Evolutionary conservation across 2,888 invertebrate genomes (phyloP), one percentile per base, ranked within the genome.

Genomic region (Stenotaenia linearis): DNA sequence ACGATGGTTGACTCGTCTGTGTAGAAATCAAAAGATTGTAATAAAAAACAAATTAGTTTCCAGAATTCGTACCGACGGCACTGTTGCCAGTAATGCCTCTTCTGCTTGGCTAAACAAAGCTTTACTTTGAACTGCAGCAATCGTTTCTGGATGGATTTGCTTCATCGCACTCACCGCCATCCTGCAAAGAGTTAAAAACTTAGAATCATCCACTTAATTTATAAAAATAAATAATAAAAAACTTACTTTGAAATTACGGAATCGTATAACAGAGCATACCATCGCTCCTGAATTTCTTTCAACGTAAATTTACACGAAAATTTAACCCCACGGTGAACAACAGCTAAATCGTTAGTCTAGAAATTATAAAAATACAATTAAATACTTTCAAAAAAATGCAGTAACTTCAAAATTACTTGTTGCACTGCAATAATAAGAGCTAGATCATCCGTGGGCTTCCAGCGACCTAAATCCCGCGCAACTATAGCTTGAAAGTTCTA

Each of bases 381-480:
- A 61, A 7, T 15, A 78, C 12, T 21, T 32, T 2, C 18, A 35
- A 78, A n/a, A 77, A 77, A 10, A 37, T 9, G 10, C 37, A 2
- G n/a, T 9, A 76, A 76, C 6, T 76, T 1, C 1, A 25, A 75
- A 75, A 45, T 81, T 82, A 92, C 92, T 88, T 96, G 98, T 84
- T 96, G 94, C 3, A 98, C 95, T 80, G 96, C 97, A 82, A 95
- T 91, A 81, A 99, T 95, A 0, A 99, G 89, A 0, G 95, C 93
- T 32, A 98, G 88, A 88, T 99, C 99, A 88, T 99, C 99, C 25
- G 94, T 93, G 0, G 98, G 97, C 85, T 98, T 97, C 98, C 98
- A 99, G 79, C 96, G 90, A 0, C 97, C 97, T 15, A 89, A 84
- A 80, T 88, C 88, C 82, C 88, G 84, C 1, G 84, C 81, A 25